A percentile compares a stretch with the other conserved stretches of the same genome.
Evolutionary conservation across 2,113 vertebrate species (phyloP).

Genomic region (Parotia lawesii): DNA sequence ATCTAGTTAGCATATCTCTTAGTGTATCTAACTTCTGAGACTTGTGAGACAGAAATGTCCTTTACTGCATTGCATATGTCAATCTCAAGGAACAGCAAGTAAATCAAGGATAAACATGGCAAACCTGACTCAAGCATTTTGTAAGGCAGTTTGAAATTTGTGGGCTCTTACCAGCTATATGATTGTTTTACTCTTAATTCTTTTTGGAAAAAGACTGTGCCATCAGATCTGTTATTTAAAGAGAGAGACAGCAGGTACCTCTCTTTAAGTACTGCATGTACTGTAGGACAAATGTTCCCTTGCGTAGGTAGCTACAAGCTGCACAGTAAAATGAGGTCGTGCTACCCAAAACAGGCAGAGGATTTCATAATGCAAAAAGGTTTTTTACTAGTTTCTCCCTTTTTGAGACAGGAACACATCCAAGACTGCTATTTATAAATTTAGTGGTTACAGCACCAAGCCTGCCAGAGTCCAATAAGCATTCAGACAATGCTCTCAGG

Average conservation of each 20-base stretch:
- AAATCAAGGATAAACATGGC: background rate
- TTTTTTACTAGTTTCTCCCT: background rate
- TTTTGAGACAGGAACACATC: background rate
- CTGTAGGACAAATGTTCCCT: background rate
- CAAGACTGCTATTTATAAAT: background rate
- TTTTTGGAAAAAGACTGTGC: background rate
- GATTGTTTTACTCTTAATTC: background rate
- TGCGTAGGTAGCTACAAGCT: background rate
- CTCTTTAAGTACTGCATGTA: background rate
- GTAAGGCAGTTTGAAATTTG: background rate
- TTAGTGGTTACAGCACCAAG: background rate
- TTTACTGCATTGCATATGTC: background rate
- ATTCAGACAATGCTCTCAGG: background rate
- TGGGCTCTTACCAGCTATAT: background rate
- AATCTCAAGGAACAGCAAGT: background rate
- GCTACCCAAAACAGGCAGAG: background rate
- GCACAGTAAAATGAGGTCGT: background rate
- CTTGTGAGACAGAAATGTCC: background rate
- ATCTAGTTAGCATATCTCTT: background rate
- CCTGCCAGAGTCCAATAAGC: background rate
- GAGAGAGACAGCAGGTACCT: background rate
- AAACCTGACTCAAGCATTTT: background rate
- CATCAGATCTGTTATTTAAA: background rate
- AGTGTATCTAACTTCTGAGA: background rate
- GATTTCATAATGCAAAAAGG: background rate